Evolutionary conservation across 2,888 invertebrate genomes (phyloP), one percentile per base, ranked within the genome.

Genomic region (Carterocephalus palaemon): DNA sequence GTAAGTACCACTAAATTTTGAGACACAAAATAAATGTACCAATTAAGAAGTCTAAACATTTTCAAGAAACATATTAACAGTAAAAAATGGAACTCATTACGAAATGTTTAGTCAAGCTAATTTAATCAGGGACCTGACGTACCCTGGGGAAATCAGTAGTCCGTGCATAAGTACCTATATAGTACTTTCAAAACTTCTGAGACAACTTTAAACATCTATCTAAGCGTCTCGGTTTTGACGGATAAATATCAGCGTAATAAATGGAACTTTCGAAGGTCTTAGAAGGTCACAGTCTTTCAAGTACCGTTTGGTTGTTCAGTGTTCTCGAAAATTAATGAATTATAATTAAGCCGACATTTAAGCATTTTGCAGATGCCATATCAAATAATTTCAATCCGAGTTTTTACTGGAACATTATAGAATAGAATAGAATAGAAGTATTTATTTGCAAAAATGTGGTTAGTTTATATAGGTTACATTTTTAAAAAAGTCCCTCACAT

Each of bases 81-180:
- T 36, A 34, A 43, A 39, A 43, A 43, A 43, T 43, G 43, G 23
- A 43, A 29, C 29, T 43, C 43, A 43, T 43, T 43, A 43, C 43
- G 45, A 32, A 37, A 79, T 81, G 75, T 80, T 82, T 80, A 81
- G 77, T 67, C 63, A 57, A 74, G 71, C 70, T 81, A 79, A 83
- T 83, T 82, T 77, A 73, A 73, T 73, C 70, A 70, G 72, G 67
- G 69, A 73, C 69, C 40, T 40, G 45, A 46, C 41, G 49, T 24
- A 34, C 57, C 51, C 57, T n/a, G 12, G 55, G 60, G 83, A 84
- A 84, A 84, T 83, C 79, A 82, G 57, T 63, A 64, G 62, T 63
- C 64, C 71, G 71, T 71, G 69, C 70, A 70, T 75, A 67, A 71
- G 67, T 50, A 46, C 40, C 47, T 48, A 54, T 51, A 52, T 70